These are phyloP conservation scores for Acrocephalus scirpaceus DNA, from an alignment of 2,797 vertebrate species.

Conservation along the genomic window DNA sequence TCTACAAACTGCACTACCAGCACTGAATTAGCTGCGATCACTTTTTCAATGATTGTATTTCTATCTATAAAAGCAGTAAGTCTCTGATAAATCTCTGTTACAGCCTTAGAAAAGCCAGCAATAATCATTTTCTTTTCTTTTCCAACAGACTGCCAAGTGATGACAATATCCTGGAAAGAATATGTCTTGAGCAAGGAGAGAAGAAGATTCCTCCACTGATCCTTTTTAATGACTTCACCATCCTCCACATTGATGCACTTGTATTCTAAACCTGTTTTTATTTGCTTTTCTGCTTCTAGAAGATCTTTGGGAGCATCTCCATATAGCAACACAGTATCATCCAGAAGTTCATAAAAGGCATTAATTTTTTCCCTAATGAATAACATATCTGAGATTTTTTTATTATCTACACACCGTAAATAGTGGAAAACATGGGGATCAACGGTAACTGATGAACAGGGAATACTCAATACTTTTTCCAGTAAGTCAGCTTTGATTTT, in stretches of 20 bases:
- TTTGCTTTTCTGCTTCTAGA: constrained; percentile 73
- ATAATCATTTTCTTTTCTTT: constrained; percentile 65
- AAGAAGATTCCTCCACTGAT: constrained; percentile 74
- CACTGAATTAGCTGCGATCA: constrained; percentile 51
- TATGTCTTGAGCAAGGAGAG: constrained; percentile 38
- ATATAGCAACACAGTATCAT: constrained; percentile 63
- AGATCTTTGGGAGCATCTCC: constrained; percentile 67
- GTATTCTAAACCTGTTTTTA: constrained; percentile 62
- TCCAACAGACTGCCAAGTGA: constrained; percentile 38
- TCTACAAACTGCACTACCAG: constrained; percentile 76
- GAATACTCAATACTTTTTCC: constrained; percentile 66
- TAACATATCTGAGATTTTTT: constrained; percentile 73
- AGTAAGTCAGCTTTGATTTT: constrained; percentile 78
- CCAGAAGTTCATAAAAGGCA: constrained; percentile 74
- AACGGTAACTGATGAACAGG: constrained; percentile 47
- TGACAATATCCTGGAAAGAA: constrained; percentile 53
- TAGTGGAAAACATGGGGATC: constrained; percentile 74
- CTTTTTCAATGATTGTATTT: constrained; percentile 69
- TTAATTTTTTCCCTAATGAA: constrained; percentile 79
- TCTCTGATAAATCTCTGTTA: constrained; percentile 62
- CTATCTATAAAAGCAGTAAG: constrained; percentile 77
- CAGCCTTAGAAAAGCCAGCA: constrained; percentile 74
- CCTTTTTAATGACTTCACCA: constrained; percentile 50
- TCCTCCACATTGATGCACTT: constrained; percentile 73
- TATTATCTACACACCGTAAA: constrained; percentile 69